Evolutionary conservation across 1,140 invertebrate species (phyloP).

Genomic region (Microplitis mediator): DNA sequence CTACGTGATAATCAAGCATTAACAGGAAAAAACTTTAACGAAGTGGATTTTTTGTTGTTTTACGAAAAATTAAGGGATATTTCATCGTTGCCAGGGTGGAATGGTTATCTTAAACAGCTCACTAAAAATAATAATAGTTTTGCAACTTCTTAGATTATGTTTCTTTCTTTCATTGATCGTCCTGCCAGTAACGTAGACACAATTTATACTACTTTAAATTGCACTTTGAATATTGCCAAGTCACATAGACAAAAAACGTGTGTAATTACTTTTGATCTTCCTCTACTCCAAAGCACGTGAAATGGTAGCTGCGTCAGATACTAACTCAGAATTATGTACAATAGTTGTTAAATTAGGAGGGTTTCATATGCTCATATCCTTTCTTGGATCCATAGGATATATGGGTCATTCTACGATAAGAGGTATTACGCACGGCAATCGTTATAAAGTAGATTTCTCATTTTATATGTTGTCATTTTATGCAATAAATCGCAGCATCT

Average conservation of each 20-base stretch:
- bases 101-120: neutral
- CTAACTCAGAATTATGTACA: neutral
- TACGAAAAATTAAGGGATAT: neutral
- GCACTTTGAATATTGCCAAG: no score
- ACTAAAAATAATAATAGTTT: neutral
- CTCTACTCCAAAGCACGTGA: no score
- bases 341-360: neutral
- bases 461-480: no score
- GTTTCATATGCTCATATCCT: neutral
- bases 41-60: neutral
- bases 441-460: no score
- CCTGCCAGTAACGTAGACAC: neutral
- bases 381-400: neutral
- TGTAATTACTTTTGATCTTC: no score
- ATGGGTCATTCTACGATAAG: no score
- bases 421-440: no score
- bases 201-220: no score
- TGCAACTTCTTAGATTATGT: neutral
- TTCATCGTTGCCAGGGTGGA: neutral
- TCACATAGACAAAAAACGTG: no score
- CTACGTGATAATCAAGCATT: neutral
- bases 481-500: no score
- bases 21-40: neutral
- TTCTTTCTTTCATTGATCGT: neutral
- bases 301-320: no score